These are phyloP conservation scores for Odontamblyopus rebecca DNA, from an alignment of 2,797 vertebrate species.

Conservation along the genomic window DNA sequence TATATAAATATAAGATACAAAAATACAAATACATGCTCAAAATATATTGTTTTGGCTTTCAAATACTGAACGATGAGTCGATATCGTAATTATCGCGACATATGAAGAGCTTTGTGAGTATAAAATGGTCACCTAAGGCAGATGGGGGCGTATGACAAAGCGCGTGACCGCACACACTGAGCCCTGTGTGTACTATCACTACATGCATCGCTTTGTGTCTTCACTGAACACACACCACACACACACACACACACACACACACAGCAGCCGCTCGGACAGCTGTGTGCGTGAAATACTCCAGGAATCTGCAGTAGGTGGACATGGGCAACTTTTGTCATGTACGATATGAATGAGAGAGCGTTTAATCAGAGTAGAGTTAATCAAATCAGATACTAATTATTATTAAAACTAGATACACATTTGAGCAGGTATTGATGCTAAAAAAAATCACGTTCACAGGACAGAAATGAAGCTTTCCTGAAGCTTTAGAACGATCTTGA, in stretches of 20 bases:
- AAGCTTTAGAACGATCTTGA: no score
- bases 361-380: no score
- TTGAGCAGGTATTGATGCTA: no score
- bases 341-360: neutral
- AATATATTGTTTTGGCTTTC: no score
- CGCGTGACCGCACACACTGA: conserved; percentile 57
- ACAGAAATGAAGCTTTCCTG: no score
- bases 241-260: conserved; percentile 12
- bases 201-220: conserved; percentile 6
- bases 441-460: no score
- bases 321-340: conserved; percentile 6
- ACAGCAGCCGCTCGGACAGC: conserved; percentile 8
- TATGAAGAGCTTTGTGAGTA: conserved; percentile 42
- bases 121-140: conserved; percentile 61
- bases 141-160: conserved; percentile 58
- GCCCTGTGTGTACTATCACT: conserved; percentile 28
- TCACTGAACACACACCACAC: conserved; percentile 17
- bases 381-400: no score
- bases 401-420: no score
- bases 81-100: no score
- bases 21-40: no score
- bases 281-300: conserved; percentile 17
- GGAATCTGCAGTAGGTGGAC: conserved; percentile 7
- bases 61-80: no score
- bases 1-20: no score